These are phyloP conservation scores for Spea bombifrons DNA, from an alignment of 2,113 vertebrate genomes.

Conservation along the genomic window DNA sequence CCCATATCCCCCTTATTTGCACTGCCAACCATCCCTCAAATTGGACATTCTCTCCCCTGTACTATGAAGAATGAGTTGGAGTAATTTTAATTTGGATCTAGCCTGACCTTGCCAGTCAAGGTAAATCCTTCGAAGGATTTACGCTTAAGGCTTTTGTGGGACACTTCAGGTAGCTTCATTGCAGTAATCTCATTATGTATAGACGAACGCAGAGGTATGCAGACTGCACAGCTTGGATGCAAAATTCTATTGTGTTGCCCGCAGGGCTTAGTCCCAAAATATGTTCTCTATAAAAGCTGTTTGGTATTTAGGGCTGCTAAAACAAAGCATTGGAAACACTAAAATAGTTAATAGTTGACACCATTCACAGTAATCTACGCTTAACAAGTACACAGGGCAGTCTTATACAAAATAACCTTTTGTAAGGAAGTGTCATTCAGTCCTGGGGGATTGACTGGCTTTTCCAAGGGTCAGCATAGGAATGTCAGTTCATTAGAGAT, in stretches of 20 bases:
- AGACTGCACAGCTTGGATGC: slow-evolving; percentile 41
- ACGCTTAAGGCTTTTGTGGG: slow-evolving; percentile 13
- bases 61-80: background rate
- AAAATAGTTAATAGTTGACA: background rate
- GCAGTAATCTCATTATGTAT: slow-evolving; percentile 47
- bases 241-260: slow-evolving; percentile 24
- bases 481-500: slow-evolving; percentile 33
- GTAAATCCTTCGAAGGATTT: slow-evolving; percentile 38
- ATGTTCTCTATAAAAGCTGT: slow-evolving; percentile 18
- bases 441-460: slow-evolving; percentile 10
- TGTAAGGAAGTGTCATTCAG: slow-evolving; percentile 20
- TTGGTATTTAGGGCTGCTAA: slow-evolving; percentile 16
- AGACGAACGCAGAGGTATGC: slow-evolving; percentile 47
- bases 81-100: slow-evolving; percentile 11
- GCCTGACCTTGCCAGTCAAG: slow-evolving; percentile 36
- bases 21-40: no score
- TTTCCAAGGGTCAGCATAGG: slow-evolving; percentile 33
- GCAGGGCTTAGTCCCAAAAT: slow-evolving; percentile 19
- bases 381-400: background rate
- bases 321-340: slow-evolving; percentile 16
- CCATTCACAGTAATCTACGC: slow-evolving; percentile 17
- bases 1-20: no score
- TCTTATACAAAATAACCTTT: slow-evolving; percentile 7
- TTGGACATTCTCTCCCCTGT: no score
- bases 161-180: slow-evolving; percentile 41